Conservation (phyloP, 1,140 invertebrate species). For the Acromyrmex charruanus region DNA sequence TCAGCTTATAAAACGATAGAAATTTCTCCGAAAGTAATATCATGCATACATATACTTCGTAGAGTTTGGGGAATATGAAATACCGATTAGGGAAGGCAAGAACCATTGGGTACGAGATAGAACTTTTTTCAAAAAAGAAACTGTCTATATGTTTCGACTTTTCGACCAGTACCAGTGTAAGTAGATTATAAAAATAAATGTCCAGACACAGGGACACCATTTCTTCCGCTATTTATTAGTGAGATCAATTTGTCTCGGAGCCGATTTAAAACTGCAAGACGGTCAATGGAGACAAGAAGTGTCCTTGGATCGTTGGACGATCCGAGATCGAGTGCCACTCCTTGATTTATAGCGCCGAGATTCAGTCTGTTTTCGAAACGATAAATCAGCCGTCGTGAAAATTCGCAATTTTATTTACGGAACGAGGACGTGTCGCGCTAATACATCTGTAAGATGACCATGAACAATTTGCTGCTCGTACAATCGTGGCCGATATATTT, state of each 20-base stretch:
- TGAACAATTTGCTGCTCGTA: slow-evolving; percentile 19
- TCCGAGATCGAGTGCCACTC: neutral
- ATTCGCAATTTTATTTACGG: slow-evolving; percentile 46
- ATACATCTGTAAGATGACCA: slow-evolving; percentile 4
- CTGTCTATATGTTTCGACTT: neutral
- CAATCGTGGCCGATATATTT: slow-evolving; percentile 16
- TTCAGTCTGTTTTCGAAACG: slow-evolving; percentile 50
- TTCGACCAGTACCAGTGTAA: neutral
- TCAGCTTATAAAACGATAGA: neutral
- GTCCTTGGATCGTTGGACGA: slow-evolving; percentile 27
- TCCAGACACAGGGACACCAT: neutral
- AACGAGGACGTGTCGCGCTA: neutral
- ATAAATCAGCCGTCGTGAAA: slow-evolving; percentile 36
- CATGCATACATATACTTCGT: neutral
- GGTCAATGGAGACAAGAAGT: neutral
- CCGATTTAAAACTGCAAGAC: slow-evolving; percentile 30
- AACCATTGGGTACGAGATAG: neutral
- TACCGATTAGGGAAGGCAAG: neutral
- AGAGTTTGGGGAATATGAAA: neutral
- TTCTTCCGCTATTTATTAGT: slow-evolving; percentile 39
- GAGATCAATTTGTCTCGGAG: slow-evolving; percentile 33
- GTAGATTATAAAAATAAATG: slow-evolving; percentile 45
- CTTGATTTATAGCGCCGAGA: slow-evolving; percentile 45
- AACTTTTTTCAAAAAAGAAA: slow-evolving; percentile 6
- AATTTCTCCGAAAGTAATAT: slow-evolving; percentile 27